Base-by-base conservation (phyloP, 2,888 invertebrate species). In the Eucriotettix oculatus region DNA sequence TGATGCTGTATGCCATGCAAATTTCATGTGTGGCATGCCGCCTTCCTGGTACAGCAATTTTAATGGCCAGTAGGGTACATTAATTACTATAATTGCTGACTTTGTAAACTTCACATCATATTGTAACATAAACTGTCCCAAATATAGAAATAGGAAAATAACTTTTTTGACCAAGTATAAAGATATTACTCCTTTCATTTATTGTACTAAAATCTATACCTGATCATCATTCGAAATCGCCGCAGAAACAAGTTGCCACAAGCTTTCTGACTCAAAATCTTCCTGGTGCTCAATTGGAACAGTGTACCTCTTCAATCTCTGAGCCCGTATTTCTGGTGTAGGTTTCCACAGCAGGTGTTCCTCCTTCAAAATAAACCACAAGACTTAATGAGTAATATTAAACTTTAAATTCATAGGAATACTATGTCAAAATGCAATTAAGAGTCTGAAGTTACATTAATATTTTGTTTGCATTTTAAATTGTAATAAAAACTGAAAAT, bases 241-340 rank as follows among this genome's bases (percentile, higher is more conserved):
- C 58, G 84, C 83, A 0, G 92, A 90, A 1, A 96, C 95, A 66
- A 85, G 84, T 52, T 80, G 74, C 96, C 96, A 96, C 1, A 96
- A 76, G 66, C 83, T 81, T 72, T 92, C 90, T 12, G 94, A 95
- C 73, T 96, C 96, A 73, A 80, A 86, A 14, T 84, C 83, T 42
- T 79, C 78, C 70, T 94, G 95, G 16, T 81, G 73, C 0, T 91
- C 88, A 55, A 90, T 57, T 1, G 84, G 84, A 65, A 96, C 87
- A 40, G 90, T 83, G 71, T 79, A 88, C 11, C 95, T 79, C 55
- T 81, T 84, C 59, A 96, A 74, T 12, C 96, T 78, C 59, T 79
- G 80, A 55, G 82, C 78, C 59, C 87, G 85, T 5, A 89, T 74
- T 10, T 86, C 78, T 0, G 82, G 72, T 10, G 82, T 82, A 0